Percentiles rank a stretch among this genome's conserved stretches.
phyloP scores from a whole-genome alignment of 2,113 vertebrate species.

The Rana temporaria region DNA sequence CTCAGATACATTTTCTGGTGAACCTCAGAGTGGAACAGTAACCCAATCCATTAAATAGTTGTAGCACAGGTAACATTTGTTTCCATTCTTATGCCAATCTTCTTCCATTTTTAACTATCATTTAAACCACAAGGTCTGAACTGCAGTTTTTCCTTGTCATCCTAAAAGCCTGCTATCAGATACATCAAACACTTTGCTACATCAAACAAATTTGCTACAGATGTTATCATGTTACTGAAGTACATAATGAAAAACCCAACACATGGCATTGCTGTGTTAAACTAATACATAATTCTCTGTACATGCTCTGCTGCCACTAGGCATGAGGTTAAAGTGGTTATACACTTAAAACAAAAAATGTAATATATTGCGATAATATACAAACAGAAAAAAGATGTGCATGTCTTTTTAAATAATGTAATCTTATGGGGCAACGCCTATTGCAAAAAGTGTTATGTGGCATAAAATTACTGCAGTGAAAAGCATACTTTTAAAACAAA shows the following conservation, averaged over 20 bases:
- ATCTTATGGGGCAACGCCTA: too few relatives aligned
- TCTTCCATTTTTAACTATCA: constrained; percentile 17
- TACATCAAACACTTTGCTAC: constrained; percentile 40
- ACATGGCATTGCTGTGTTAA: constrained; percentile 17
- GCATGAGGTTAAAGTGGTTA: background rate
- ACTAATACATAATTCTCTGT: constrained; percentile 17
- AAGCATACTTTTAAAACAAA: too few relatives aligned
- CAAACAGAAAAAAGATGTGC: too few relatives aligned
- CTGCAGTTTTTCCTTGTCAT: constrained; percentile 29
- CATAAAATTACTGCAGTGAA: too few relatives aligned
- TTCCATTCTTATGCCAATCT: constrained; percentile 8
- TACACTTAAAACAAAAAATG: too few relatives aligned
- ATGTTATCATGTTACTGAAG: constrained; percentile 44
- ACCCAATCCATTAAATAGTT: background rate
- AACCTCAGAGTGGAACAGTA: background rate
- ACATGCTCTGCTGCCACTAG: background rate
- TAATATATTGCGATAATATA: too few relatives aligned
- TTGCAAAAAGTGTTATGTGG: too few relatives aligned
- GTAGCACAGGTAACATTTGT: constrained; percentile 32
- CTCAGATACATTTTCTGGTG: background rate
- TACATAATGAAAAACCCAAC: constrained; percentile 5
- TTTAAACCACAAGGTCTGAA: constrained; percentile 31
- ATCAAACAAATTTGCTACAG: constrained; percentile 42
- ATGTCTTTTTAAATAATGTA: too few relatives aligned
- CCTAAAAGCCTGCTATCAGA: constrained; percentile 10